Evolutionary conservation across 53 echinoderm and acorn worm genomes (phyloP).

Genomic region (Mesocentrotus franciscanus): DNA sequence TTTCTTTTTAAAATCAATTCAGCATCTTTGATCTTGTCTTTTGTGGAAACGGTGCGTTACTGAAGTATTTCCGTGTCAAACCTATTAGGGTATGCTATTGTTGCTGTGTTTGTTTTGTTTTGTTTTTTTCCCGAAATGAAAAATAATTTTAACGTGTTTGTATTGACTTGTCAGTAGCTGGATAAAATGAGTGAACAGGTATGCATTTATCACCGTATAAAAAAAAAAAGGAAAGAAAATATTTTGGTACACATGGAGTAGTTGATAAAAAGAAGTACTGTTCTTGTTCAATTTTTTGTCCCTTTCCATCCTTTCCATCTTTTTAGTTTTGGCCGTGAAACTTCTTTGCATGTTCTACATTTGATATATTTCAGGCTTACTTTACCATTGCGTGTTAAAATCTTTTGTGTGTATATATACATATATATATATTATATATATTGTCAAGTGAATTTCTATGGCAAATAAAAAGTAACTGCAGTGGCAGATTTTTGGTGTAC

Average conservation of each 20-base stretch:
- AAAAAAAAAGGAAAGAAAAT: conserved; percentile 16
- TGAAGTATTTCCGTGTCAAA: neutral
- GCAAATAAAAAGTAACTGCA: conserved; percentile 57
- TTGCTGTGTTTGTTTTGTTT: neutral
- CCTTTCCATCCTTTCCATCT: neutral
- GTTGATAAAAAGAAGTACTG: conserved; percentile 49
- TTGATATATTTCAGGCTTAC: conserved; percentile 60
- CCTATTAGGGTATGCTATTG: neutral
- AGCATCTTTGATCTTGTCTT: neutral
- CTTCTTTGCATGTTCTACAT: conserved; percentile 49
- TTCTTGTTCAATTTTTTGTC: conserved; percentile 17
- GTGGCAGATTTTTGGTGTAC: conserved; percentile 64
- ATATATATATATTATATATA: conserved; percentile 53
- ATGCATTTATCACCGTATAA: conserved; percentile 28
- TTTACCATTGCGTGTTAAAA: conserved; percentile 39
- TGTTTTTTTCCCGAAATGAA: neutral
- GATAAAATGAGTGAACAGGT: neutral
- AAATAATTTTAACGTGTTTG: neutral
- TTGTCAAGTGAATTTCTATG: conserved; percentile 65
- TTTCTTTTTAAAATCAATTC: neutral
- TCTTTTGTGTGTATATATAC: conserved; percentile 53
- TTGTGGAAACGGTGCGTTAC: neutral
- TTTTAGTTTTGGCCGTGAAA: conserved; percentile 15
- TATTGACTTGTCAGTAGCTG: neutral
- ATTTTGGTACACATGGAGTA: conserved; percentile 56